A percentile compares a stretch with the other conserved stretches of the same genome.
Evolutionary conservation across 2,888 invertebrate genomes (phyloP).

Genomic region (Linnaemya tessellans): DNA sequence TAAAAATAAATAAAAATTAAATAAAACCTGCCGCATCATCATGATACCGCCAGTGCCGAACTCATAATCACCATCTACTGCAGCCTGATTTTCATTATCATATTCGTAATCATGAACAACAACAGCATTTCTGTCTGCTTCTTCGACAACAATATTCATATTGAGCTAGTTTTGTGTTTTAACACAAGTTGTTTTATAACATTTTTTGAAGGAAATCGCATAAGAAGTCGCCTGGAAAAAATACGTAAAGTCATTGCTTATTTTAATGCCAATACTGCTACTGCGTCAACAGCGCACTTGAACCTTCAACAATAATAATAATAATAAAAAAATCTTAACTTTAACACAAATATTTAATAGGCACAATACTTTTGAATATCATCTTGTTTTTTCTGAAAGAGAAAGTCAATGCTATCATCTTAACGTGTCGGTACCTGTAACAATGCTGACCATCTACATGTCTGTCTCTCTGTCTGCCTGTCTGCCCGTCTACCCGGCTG

Average conservation of each 20-base stretch:
- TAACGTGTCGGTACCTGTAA: neutral
- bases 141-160: constrained; percentile 22
- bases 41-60: neutral
- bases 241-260: constrained; percentile 8
- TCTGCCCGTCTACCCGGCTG: neutral
- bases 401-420: constrained; percentile 60
- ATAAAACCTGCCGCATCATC: neutral
- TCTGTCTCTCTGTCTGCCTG: neutral
- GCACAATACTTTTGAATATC: constrained; percentile 29
- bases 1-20: neutral
- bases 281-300: constrained; percentile 63
- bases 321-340: constrained; percentile 1
- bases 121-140: constrained; percentile 27
- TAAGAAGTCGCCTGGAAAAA: neutral
- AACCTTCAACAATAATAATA: constrained; percentile 49
- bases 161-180: constrained; percentile 42
- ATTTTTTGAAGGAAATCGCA: neutral
- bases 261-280: constrained; percentile 2
- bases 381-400: constrained; percentile 52
- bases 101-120: neutral
- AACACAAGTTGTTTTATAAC: constrained; percentile 8
- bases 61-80: constrained; percentile 4
- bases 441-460: neutral
- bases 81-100: constrained; percentile 22
- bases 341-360: constrained; percentile 26